Evolutionary conservation across 2,797 vertebrate species (phyloP), one percentile per base, ranked within the genome.

Genomic region (Holocentrus rufus): DNA sequence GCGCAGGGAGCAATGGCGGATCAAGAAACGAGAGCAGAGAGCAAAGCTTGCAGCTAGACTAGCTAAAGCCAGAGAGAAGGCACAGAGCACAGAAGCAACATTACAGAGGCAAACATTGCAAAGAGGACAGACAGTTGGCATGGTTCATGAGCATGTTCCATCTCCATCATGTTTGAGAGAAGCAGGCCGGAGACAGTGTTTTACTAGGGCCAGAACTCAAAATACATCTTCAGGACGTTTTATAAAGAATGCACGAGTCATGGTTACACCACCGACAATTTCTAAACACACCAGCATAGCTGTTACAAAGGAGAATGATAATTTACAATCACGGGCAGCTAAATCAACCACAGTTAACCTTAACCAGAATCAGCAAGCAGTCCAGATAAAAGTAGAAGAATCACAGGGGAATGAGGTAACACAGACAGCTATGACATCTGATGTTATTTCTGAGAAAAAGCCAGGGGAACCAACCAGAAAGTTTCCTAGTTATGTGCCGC

Each of bases 1-100:
- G 57, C 93, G 92, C 25, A 85, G 94, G 53, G 94, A 95, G 77
- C 90, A 90, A 3, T 95, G 94, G 94, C 85, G 94, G 42, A 85
- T 94, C 47, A 95, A 94, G 79, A 95, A 95, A 77, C 81, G 93
- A 52, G 92, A 94, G 70, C 94, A 95, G 81, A 88, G 94, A 66
- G 94, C 94, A 1, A 95, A 90, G 85, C 65, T 83, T 46, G 93
- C 93, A 0, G 90, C 88, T 39, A 86, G 42, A 23, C 31, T 87
- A 2, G 85, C 80, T 18, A 90, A 86, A 84, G 71, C 71, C 36
- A 86, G 78, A 69, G 91, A 92, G 34, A 81, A 79, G 81, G 82
- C 27, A 0, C 87, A 78, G 30, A 49, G 62, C 17, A 13, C 55
- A 0, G 79, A 83, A 23, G 20, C 65, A 59, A 58, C 36, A 0